A percentile compares a stretch with the other conserved stretches of the same genome.
phyloP scores from a whole-genome alignment of 2,797 vertebrate species.

The Amazona ochrocephala region DNA sequence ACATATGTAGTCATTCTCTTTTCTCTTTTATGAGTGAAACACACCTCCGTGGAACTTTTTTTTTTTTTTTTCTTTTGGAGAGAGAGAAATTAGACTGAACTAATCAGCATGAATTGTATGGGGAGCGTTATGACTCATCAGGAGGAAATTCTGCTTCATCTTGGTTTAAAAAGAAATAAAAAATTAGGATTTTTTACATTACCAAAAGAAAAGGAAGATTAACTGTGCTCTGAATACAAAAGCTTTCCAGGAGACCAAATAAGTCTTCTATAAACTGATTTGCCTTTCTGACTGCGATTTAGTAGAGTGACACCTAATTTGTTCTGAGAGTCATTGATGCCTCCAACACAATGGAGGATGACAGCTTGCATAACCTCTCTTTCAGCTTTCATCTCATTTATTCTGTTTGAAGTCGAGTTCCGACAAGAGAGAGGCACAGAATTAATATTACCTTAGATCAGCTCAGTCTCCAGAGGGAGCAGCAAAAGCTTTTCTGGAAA shows the following conservation, averaged over 20 bases:
- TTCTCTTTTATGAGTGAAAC: not conserved
- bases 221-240: conserved; percentile 64
- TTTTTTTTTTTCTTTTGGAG: not conserved
- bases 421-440: conserved; percentile 76
- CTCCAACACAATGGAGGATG: conserved; percentile 79
- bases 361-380: conserved; percentile 83
- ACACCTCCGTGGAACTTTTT: not conserved
- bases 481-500: conserved; percentile 80
- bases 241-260: conserved; percentile 74
- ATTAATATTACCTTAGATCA: conserved; percentile 82
- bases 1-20: conserved; percentile 6
- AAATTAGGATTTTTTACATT: conserved; percentile 58
- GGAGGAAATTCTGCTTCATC: conserved; percentile 55
- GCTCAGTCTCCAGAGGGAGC: conserved; percentile 76
- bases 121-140: conserved; percentile 27
- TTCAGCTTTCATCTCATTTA: conserved; percentile 81
- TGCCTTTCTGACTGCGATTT: conserved; percentile 80
- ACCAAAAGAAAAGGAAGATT: conserved; percentile 67
- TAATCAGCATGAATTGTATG: conserved; percentile 45
- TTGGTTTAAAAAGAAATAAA: conserved; percentile 32
- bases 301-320: conserved; percentile 81
- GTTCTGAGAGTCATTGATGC: conserved; percentile 78
- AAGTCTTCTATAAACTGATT: conserved; percentile 81
- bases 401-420: conserved; percentile 81
- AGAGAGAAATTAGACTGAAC: conserved; percentile 56